phyloP scores from a whole-genome alignment of 2,113 vertebrate species.

The Microtus pennsylvanicus region DNA sequence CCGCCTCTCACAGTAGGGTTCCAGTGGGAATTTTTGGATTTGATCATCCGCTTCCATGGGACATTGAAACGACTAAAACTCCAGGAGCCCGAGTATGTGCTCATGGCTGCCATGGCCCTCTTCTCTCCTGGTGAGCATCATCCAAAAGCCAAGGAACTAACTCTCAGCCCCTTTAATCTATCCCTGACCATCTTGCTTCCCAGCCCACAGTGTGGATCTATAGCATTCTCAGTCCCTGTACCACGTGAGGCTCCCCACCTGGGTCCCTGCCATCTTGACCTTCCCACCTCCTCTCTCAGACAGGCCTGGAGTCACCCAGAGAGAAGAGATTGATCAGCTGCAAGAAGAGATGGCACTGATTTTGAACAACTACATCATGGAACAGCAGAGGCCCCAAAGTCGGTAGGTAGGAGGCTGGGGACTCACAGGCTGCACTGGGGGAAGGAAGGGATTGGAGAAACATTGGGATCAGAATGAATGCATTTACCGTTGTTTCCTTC shows the following conservation, averaged over 20 bases:
- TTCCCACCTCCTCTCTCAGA: conserved; percentile 59
- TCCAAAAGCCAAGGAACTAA: not conserved
- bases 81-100: conserved; percentile 87
- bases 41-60: conserved; percentile 89
- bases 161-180: not conserved
- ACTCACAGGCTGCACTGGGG: rapidly evolving
- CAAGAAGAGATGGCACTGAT: conserved; percentile 85
- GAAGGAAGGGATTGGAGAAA: not conserved
- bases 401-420: conserved; percentile 63
- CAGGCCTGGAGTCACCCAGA: conserved; percentile 63
- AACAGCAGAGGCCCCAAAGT: conserved; percentile 68
- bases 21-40: conserved; percentile 89
- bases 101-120: conserved; percentile 88
- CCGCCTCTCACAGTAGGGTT: conserved; percentile 85
- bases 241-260: not conserved
- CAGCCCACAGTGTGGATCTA: not conserved
- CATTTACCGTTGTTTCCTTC: not conserved
- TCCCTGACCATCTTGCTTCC: not conserved
- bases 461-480: not conserved
- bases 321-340: conserved; percentile 67
- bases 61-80: conserved; percentile 86
- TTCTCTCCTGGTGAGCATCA: conserved; percentile 89
- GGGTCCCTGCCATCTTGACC: too few species aligned
- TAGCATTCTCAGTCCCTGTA: not conserved
- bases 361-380: conserved; percentile 83